Conservation (phyloP, 1,140 invertebrate genomes). For the Drosophila yakuba region DNA sequence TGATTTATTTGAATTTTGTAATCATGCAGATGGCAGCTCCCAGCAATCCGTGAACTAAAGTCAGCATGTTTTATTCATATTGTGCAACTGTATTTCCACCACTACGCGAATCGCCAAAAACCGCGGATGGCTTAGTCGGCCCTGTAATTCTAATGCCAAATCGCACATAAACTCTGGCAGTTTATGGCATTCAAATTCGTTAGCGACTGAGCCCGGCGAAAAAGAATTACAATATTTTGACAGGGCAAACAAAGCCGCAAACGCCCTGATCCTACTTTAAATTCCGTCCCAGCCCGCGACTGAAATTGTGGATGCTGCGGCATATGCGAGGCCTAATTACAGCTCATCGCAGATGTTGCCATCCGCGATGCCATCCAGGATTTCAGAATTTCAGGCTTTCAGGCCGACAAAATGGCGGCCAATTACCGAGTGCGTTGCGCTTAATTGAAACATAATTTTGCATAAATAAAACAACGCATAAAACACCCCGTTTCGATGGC, state of each 20-base stretch:
- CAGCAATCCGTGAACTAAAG: slow-evolving; percentile 11
- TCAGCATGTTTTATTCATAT: slow-evolving; percentile 50
- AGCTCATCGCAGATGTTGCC: slow-evolving; percentile 71
- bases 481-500: slow-evolving; percentile 77
- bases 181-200: slow-evolving; percentile 72
- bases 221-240: slow-evolving; percentile 79
- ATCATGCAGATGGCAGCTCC: background rate
- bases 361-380: slow-evolving; percentile 20
- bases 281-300: slow-evolving; percentile 45
- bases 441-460: slow-evolving; percentile 85
- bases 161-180: slow-evolving; percentile 57
- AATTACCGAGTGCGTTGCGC: slow-evolving; percentile 74
- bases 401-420: slow-evolving; percentile 55
- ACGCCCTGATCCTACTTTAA: slow-evolving; percentile 77
- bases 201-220: slow-evolving; percentile 35
- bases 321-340: slow-evolving; percentile 79
- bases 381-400: slow-evolving; percentile 8
- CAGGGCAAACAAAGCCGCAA: slow-evolving; percentile 73
- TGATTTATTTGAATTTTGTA: background rate
- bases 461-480: slow-evolving; percentile 83
- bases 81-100: slow-evolving; percentile 5
- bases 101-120: slow-evolving; percentile 8
- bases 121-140: slow-evolving; percentile 51
- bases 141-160: slow-evolving; percentile 68
- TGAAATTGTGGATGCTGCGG: slow-evolving; percentile 44